Conservation (phyloP, 2,888 invertebrate species). For the Taenaris catops region DNA sequence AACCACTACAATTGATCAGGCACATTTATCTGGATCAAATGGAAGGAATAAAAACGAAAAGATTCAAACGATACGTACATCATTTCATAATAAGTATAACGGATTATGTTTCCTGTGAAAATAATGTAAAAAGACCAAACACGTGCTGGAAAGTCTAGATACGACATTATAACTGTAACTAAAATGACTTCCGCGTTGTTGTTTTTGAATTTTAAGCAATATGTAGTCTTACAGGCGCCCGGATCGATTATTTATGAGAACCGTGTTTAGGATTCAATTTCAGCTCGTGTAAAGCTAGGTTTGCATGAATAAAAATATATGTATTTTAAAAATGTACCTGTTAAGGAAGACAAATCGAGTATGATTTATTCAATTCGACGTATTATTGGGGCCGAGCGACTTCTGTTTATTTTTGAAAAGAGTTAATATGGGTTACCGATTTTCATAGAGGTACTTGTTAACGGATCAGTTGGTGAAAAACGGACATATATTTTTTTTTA, state of each 20-base stretch:
- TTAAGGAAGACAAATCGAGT: conserved; percentile 59
- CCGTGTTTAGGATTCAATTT: conserved; percentile 67
- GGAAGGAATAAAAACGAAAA: too few relatives aligned
- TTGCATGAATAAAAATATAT: conserved; percentile 72
- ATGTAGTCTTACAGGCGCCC: conserved; percentile 30
- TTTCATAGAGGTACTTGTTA: conserved; percentile 40
- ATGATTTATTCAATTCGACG: conserved; percentile 60
- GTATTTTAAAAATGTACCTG: conserved; percentile 69
- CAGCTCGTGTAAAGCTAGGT: conserved; percentile 69
- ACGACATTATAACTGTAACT: conserved; percentile 23
- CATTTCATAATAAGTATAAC: too few relatives aligned
- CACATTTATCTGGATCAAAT: too few relatives aligned
- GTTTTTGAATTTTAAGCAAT: conserved; percentile 30
- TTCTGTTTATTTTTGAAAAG: conserved; percentile 51
- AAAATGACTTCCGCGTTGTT: conserved; percentile 32
- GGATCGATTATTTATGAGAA: conserved; percentile 63
- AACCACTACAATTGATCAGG: too few relatives aligned
- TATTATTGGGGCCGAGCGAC: conserved; percentile 54
- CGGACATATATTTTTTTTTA: conserved; percentile 22
- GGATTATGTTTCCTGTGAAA: too few relatives aligned
- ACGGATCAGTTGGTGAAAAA: conserved; percentile 40
- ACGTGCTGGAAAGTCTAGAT: conserved; percentile 19
- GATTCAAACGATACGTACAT: too few relatives aligned
- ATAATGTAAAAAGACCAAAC: conserved; percentile 12
- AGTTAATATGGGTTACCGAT: conserved; percentile 54